Conservation (phyloP, 2,888 invertebrate genomes). For the Nomada hirtipes region DNA sequence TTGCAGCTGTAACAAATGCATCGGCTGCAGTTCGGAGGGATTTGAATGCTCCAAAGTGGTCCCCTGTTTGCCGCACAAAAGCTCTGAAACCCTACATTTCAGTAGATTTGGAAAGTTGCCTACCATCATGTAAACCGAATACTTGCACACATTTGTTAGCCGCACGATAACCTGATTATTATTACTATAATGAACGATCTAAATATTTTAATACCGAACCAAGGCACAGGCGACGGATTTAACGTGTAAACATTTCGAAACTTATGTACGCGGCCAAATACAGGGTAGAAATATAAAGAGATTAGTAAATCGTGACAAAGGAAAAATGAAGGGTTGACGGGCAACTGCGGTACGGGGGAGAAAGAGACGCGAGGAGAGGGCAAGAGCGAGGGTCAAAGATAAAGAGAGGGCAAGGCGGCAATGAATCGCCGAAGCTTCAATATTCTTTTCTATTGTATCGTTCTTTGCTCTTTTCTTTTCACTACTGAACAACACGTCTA, state of each 20-base stretch:
- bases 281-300: too few species aligned
- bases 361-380: too few species aligned
- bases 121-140: constrained; percentile 67
- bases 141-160: not conserved
- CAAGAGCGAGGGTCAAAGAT: too few species aligned
- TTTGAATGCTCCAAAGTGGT: constrained; percentile 68
- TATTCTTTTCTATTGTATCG: too few species aligned
- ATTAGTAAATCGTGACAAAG: too few species aligned
- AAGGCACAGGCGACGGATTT: not conserved
- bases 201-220: not conserved
- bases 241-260: not conserved
- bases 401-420: too few species aligned
- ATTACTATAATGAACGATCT: not conserved
- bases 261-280: too few species aligned
- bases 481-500: too few species aligned
- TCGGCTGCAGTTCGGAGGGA: constrained; percentile 81
- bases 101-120: constrained; percentile 60
- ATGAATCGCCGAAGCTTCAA: too few species aligned
- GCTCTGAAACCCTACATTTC: constrained; percentile 56
- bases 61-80: constrained; percentile 69
- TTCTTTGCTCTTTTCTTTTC: too few species aligned
- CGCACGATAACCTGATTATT: constrained; percentile 4
- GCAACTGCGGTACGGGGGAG: too few species aligned
- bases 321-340: too few species aligned
- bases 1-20: constrained; percentile 82